Evolutionary conservation across 2,888 invertebrate genomes (phyloP).

Genomic region (Disparrhopalites patrizii): DNA sequence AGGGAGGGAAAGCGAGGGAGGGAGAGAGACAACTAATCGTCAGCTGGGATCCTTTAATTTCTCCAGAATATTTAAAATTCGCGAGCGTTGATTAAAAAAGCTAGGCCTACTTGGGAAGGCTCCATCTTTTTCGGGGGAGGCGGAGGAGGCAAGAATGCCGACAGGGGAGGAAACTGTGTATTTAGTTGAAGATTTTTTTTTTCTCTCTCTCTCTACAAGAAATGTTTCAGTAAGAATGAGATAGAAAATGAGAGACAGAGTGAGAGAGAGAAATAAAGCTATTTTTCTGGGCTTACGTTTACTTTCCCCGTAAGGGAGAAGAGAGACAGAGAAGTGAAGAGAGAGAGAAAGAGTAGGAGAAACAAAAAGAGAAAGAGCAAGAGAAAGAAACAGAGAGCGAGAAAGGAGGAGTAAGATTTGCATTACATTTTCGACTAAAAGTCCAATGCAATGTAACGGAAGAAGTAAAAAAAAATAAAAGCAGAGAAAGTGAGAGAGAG

Average conservation of each 20-base stretch:
- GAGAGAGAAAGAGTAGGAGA: not conserved
- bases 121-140: not conserved
- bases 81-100: constrained; percentile 29
- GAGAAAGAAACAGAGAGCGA: not conserved
- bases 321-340: too few species aligned
- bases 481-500: not conserved
- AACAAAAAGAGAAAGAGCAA: not conserved
- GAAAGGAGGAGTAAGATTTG: not conserved
- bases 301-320: too few species aligned
- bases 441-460: too few species aligned
- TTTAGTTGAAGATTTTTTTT: too few species aligned
- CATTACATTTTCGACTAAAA: too few species aligned
- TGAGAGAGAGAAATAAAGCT: too few species aligned
- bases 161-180: too few species aligned
- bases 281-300: too few species aligned
- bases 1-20: not conserved
- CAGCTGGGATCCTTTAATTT: constrained; percentile 28
- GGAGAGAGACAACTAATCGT: constrained; percentile 18
- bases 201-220: not conserved
- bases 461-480: too few species aligned
- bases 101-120: constrained; percentile 8
- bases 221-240: too few species aligned
- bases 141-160: not conserved
- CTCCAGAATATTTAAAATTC: constrained; percentile 30
- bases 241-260: too few species aligned